Base-by-base conservation (phyloP, 1,140 invertebrate genomes). In the Tetramorium simillimum region DNA sequence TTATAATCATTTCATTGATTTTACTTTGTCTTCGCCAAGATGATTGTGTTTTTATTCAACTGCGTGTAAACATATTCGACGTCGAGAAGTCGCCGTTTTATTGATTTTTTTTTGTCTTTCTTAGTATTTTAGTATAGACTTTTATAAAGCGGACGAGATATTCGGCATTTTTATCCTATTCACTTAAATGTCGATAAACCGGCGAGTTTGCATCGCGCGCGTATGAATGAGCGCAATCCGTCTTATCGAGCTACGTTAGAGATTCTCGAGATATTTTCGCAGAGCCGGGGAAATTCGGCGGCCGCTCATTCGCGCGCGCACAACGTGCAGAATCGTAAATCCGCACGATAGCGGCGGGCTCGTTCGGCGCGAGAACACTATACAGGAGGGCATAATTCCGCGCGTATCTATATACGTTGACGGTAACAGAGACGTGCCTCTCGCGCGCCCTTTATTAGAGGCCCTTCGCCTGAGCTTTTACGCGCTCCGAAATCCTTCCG, bases 391-490 rank as follows among this genome's bases (percentile, higher is more conserved):
- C 67, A 49, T 82, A 88, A 89, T 88, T 85, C 37, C 86, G 49
- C 63, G 63, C 76, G 56, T 76, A 84, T 88, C 86, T 87, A n/a
- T 73, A 18, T 82, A 77, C 73, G 28, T 28, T 18, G 51, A 56
- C 65, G n/a, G 62, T 33, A 24, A 51, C 12, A 40, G 18, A 2
- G 49, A 87, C 69, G 58, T 49, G 16, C 49, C 58, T 62, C 67
- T 51, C 40, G 18, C 51, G 46, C 87, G 60, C 40, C 18, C 86
- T 89, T 86, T 86, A 86, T 81, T 86, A 86, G 60, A 33, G n/a
- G 53, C 40, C 58, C 87, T 89, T 80, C 78, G 87, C 73, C 63
- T 73, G 69, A 86, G 82, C 65, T 89, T 89, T 89, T 89, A 89
- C 75, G 67, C 75, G 51, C 53, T 12, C 43, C 40, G 63, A 60